These are phyloP conservation scores for Dichetophora obliterata DNA, from an alignment of 2,888 invertebrate genomes.

Conservation along the genomic window DNA sequence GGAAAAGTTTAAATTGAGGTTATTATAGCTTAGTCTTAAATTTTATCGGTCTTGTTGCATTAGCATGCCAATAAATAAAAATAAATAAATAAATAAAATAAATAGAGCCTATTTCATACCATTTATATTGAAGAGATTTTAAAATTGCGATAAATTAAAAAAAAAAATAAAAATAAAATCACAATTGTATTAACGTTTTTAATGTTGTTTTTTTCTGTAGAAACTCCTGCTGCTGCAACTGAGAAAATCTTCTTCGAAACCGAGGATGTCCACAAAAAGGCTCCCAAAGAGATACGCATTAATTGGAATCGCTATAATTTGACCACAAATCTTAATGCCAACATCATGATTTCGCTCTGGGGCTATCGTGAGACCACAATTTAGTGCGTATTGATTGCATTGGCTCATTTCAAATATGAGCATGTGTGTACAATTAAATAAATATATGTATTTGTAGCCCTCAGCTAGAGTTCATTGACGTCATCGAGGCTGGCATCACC, in stretches of 20 bases:
- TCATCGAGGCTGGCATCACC: conserved; percentile 76
- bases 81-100: too few relatives aligned
- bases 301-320: conserved; percentile 90
- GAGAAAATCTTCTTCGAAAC: conserved; percentile 87
- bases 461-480: conserved; percentile 84
- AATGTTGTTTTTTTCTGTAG: conserved; percentile 69
- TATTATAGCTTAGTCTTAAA: too few relatives aligned
- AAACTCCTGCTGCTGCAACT: conserved; percentile 89
- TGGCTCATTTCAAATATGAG: too few relatives aligned
- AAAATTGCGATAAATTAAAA: too few relatives aligned
- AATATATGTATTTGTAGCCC: conserved; percentile 71
- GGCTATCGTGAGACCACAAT: conserved; percentile 90
- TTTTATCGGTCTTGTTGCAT: too few relatives aligned
- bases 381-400: conserved; percentile 53
- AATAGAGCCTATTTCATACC: too few relatives aligned
- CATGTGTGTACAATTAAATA: not conserved
- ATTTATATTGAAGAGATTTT: too few relatives aligned
- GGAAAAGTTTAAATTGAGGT: too few relatives aligned
- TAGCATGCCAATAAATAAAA: too few relatives aligned
- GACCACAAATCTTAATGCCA: conserved; percentile 82
- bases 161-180: too few relatives aligned
- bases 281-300: conserved; percentile 82
- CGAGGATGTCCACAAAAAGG: conserved; percentile 79
- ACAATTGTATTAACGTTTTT: too few relatives aligned
- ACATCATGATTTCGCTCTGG: conserved; percentile 86